A percentile compares a stretch with the other conserved stretches of the same genome.
Conservation (phyloP, 2,797 vertebrate species). For the Todus mexicanus region DNA sequence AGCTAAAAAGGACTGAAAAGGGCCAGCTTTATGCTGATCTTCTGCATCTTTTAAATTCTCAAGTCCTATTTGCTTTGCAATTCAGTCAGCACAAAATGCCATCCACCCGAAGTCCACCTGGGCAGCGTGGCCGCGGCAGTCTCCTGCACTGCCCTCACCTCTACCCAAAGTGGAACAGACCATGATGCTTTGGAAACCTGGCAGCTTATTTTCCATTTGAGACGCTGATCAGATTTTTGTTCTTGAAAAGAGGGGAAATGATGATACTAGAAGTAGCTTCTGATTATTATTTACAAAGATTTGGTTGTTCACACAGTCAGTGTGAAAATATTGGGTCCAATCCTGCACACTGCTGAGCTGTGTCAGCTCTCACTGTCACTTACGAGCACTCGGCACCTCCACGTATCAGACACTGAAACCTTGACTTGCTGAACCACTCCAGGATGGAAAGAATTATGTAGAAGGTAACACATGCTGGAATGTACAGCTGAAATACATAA, state of each 20-base stretch:
- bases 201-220: background rate
- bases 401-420: background rate
- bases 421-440: background rate
- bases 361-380: background rate
- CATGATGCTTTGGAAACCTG: background rate
- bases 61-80: background rate
- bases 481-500: background rate
- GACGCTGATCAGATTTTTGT: background rate
- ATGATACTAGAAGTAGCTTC: background rate
- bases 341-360: background rate
- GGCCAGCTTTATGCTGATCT: background rate
- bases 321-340: background rate
- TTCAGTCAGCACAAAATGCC: background rate
- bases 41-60: background rate
- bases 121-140: fast-evolving
- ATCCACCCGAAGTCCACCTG: fast-evolving
- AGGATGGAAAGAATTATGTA: background rate
- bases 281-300: background rate
- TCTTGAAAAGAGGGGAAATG: background rate
- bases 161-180: background rate
- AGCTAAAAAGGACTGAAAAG: background rate
- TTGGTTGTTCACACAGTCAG: background rate
- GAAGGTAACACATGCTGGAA: background rate
- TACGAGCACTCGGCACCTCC: background rate
- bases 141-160: background rate